Percentiles rank a stretch among this genome's conserved stretches.
Evolutionary conservation across 2,888 invertebrate genomes (phyloP).

Genomic region (Trichacis sp.): DNA sequence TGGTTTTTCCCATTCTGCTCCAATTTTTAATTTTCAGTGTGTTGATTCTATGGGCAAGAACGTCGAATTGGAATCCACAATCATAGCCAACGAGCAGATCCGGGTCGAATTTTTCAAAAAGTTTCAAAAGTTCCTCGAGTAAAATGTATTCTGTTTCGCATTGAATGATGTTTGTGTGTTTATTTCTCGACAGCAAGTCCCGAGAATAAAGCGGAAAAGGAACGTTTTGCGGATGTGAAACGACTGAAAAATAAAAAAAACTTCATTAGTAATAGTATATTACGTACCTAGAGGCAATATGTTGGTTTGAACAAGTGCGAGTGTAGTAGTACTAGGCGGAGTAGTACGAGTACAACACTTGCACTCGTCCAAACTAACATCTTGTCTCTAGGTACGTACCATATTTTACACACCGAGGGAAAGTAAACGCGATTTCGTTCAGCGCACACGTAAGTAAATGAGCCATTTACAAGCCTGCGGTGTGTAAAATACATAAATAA

Average conservation of each 20-base stretch:
- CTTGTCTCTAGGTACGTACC: too few relatives aligned
- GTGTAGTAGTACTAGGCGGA: too few relatives aligned
- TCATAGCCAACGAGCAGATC: conserved; percentile 97
- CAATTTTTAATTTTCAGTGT: conserved; percentile 84
- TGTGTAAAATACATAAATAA: too few relatives aligned
- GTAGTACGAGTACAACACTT: too few relatives aligned
- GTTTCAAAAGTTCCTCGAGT: conserved; percentile 86
- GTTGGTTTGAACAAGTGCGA: too few relatives aligned
- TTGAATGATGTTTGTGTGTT: conserved; percentile 80
- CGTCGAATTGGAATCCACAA: conserved; percentile 88
- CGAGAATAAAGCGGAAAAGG: conserved; percentile 89
- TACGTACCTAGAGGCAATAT: too few relatives aligned
- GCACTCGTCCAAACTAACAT: too few relatives aligned
- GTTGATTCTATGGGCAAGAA: conserved; percentile 87
- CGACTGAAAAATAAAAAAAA: conserved; percentile 70
- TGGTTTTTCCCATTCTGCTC: conserved; percentile 90
- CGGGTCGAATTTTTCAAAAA: conserved; percentile 89
- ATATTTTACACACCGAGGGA: too few relatives aligned
- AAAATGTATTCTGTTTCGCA: conserved; percentile 89
- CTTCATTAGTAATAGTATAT: too few relatives aligned
- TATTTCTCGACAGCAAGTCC: conserved; percentile 76
- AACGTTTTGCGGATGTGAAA: conserved; percentile 83
- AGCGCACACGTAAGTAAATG: too few relatives aligned
- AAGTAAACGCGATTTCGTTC: too few relatives aligned
- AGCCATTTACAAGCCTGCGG: too few relatives aligned